Percentiles rank a stretch among this genome's conserved stretches.
Conservation (phyloP, 2,113 vertebrate genomes). For the Gymnobelideus leadbeateri region DNA sequence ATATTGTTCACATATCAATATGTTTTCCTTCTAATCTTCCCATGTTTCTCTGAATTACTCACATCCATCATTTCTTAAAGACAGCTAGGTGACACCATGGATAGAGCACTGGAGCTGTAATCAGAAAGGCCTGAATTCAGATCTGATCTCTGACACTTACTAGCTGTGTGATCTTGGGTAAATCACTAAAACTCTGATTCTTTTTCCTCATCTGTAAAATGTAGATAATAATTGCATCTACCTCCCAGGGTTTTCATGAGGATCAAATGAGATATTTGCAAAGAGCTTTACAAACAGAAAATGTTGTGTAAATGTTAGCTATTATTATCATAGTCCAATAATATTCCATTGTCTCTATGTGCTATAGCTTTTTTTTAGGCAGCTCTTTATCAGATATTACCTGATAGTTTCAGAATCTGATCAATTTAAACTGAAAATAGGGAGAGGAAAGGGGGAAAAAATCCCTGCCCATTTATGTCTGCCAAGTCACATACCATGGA, state of each 20-base stretch:
- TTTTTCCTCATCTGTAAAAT: neutral
- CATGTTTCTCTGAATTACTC: neutral
- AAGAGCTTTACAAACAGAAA: neutral
- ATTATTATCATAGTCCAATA: neutral
- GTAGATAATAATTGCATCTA: neutral
- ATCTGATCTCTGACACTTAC: neutral
- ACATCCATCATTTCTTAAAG: neutral
- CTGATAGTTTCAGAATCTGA: neutral
- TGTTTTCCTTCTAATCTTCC: neutral
- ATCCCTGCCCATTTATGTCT: neutral
- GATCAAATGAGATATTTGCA: neutral
- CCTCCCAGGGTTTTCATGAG: neutral
- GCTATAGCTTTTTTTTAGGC: neutral
- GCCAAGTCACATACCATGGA: neutral
- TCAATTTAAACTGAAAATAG: neutral
- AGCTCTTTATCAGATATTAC: neutral
- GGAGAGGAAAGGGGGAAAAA: neutral
- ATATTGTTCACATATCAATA: neutral
- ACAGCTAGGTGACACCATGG: neutral
- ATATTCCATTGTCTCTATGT: neutral
- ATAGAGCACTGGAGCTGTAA: neutral
- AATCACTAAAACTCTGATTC: neutral
- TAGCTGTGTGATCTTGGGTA: neutral
- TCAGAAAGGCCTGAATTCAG: neutral
- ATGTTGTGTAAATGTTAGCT: neutral